Evolutionary conservation across 2,797 vertebrate species (phyloP), one percentile per base, ranked within the genome.

Genomic region (Amblyopsis hoosieri): DNA sequence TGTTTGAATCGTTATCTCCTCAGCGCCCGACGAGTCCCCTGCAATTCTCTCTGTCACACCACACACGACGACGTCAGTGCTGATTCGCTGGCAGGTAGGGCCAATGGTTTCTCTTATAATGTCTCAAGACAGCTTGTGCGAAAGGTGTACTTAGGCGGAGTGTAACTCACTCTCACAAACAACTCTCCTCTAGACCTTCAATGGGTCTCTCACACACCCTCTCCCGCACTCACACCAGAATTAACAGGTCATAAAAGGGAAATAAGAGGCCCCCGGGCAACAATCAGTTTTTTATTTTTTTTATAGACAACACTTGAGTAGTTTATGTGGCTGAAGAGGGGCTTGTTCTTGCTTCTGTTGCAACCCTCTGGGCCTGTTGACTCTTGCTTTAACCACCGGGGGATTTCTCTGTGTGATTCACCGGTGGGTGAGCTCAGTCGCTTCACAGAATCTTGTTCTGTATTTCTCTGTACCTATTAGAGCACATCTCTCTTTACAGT

Each of bases 41-140:
- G 65, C 83, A 29, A 94, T 99, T 57, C 86, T 98, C 56, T 97
- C 97, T 0, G 94, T 99, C 79, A 98, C 93, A 0, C 97, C 97
- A 0, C 96, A 97, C 87, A 98, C 97, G 29, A 98, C 96, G 1
- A 98, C 96, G 0, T 99, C 97, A 0, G 96, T 99, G 86, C 90
- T 99, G 67, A 95, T 99, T 88, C 94, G 94, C 71, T 99, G 97
- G 97, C 95, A 97, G 97, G 97, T 99, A 89, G 55, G 46, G 47
- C 0, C 31, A 50, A 17, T 11, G 0, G 45, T 64, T 11, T 67
- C 55, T 58, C 64, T 76, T 29, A 29, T 29, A 29, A 29, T 29
- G 23, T 4, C 23, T 29, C 23, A 29, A 29, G 23, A 29, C 23
- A 4, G 23, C 23, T 29, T 29, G 72, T 72, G 14, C 73, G 51